Evolutionary conservation across 2,113 vertebrate genomes (phyloP).

Genomic region (Sarotherodon lohbergeri): DNA sequence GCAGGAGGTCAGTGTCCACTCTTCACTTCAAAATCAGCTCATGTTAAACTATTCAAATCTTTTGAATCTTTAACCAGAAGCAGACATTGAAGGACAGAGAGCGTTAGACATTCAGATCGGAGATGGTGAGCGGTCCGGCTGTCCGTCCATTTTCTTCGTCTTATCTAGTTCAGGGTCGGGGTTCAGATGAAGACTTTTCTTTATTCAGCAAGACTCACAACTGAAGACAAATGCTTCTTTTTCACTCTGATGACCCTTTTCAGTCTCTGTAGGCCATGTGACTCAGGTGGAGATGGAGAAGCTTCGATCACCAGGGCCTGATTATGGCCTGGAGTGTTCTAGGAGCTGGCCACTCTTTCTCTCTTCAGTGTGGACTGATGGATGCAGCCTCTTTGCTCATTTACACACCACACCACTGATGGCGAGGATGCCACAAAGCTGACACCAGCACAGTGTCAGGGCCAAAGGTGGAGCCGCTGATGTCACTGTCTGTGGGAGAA

Average conservation of each 20-base stretch:
- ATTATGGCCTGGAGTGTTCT: no score
- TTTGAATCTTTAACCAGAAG: background rate
- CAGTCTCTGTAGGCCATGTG: background rate
- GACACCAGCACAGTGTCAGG: background rate
- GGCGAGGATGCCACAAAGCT: background rate
- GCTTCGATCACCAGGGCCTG: background rate
- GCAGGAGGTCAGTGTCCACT: constrained; percentile 62
- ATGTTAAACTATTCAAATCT: background rate
- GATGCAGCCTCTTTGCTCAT: background rate
- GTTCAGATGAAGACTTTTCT: background rate
- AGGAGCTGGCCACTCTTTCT: background rate
- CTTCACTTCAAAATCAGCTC: background rate
- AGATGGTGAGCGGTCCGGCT: background rate
- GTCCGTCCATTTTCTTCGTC: background rate
- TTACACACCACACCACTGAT: background rate
- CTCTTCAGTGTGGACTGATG: background rate
- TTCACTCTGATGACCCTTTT: background rate
- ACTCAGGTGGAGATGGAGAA: background rate
- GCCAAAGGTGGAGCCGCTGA: background rate
- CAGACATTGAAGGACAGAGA: background rate
- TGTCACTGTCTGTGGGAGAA: background rate
- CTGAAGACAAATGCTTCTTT: background rate
- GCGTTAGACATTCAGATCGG: background rate
- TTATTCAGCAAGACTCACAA: background rate
- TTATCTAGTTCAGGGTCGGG: background rate